Conservation (phyloP, 2,797 vertebrate genomes). For the Pempheris klunzingeri region DNA sequence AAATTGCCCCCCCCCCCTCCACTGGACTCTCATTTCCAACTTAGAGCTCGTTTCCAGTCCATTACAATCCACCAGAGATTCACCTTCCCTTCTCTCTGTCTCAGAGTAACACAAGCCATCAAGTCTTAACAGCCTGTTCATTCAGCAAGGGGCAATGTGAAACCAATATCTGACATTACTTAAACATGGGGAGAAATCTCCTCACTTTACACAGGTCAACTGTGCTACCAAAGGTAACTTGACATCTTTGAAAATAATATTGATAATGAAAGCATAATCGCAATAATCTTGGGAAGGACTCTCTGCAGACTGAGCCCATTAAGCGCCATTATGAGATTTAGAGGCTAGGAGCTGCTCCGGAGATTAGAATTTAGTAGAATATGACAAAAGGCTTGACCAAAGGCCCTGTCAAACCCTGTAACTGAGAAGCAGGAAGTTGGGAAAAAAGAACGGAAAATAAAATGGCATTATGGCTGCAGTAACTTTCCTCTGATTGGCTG, state of each 20-base stretch:
- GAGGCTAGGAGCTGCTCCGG: conserved; percentile 43
- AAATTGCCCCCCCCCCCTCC: conserved; percentile 24
- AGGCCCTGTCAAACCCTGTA: conserved; percentile 47
- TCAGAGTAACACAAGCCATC: conserved; percentile 76
- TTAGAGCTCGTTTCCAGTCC: conserved; percentile 59
- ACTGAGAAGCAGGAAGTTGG: conserved; percentile 45
- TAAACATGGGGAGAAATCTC: conserved; percentile 64
- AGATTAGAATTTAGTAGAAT: conserved; percentile 59
- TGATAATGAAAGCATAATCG: conserved; percentile 72
- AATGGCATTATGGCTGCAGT: conserved; percentile 1
- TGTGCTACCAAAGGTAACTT: conserved; percentile 51
- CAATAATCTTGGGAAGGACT: conserved; percentile 57
- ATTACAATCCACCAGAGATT: conserved; percentile 77
- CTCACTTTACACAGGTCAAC: conserved; percentile 55
- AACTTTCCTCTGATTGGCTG: conserved; percentile 8
- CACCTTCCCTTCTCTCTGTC: conserved; percentile 57
- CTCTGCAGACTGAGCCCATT: conserved; percentile 54
- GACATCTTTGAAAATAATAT: conserved; percentile 71
- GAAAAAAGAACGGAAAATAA: conserved; percentile 17
- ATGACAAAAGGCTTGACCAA: conserved; percentile 55
- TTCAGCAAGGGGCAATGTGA: conserved; percentile 72
- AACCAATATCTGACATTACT: conserved; percentile 75
- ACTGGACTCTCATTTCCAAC: conserved; percentile 66
- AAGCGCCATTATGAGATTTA: conserved; percentile 73
- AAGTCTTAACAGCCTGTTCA: conserved; percentile 75